Base-by-base conservation (phyloP, 2,888 invertebrate species). In the Pogonocherus hispidulus region DNA sequence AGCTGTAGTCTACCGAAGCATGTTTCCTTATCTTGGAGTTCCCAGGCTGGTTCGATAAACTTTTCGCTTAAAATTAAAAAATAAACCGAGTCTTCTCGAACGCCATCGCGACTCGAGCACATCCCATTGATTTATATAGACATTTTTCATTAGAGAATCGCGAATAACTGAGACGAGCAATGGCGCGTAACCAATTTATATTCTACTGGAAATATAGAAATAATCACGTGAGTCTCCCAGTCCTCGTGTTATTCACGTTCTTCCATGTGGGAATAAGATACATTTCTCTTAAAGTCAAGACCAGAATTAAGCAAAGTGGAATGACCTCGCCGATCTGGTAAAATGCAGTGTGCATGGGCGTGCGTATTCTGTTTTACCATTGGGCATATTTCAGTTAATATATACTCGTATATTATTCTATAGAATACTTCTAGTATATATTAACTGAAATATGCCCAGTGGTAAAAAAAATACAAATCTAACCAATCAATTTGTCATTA, bases 61-160 rank as follows among this genome's bases (percentile, higher is more conserved):
- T 44, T 46, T 49, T 55, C 49, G 62, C 44, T 52, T 65, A 55
- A 65, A 69, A 65, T 65, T 69, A 60, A 69, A 64, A 69, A 60
- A 65, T 65, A 55, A 63, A 57, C 41, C 63, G 56, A 56, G 46
- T 66, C 70, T 60, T 64, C 41, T 60, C 72, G 74, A 78, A 75
- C 73, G 71, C 75, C 75, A 78, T 78, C 78, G 76, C 77, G 70
- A 76, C 73, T 74, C 18, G 56, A 49, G 63, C 37, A 63, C 55
- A 52, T 64, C 63, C 52, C 63, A 54, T 41, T 80, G 80, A 80
- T 81, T 80, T 81, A 81, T 80, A 75, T 75, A 75, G 76, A 79
- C 78, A 79, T 81, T 80, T 81, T 81, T 80, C 80, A 80, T 80
- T 81, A 81, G 76, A 73, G 72, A 77, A 72, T 67, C 67, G 62